Conservation (phyloP, 1,140 invertebrate genomes). For the Ostrea denselamellosa region DNA sequence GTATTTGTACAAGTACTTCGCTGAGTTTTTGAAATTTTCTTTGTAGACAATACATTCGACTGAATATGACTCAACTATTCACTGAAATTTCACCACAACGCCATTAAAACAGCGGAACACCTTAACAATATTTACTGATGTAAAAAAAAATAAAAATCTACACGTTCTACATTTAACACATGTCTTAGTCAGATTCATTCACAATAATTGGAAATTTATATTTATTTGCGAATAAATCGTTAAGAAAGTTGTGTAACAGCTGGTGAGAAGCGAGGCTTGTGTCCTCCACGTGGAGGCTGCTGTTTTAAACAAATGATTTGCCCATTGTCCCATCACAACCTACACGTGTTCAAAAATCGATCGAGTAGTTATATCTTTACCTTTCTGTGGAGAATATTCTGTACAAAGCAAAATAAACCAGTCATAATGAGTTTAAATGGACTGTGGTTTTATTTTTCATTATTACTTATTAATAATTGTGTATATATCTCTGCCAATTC, state of each 20-base stretch:
- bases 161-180: neutral
- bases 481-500: neutral
- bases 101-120: neutral
- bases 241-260: slow-evolving; percentile 4
- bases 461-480: neutral
- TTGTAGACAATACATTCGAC: slow-evolving; percentile 64
- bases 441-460: neutral
- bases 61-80: slow-evolving; percentile 67
- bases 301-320: neutral
- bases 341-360: neutral
- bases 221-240: neutral
- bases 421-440: neutral
- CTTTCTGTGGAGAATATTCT: neutral
- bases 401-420: neutral
- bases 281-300: neutral
- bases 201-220: neutral
- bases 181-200: neutral
- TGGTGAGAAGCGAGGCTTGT: neutral
- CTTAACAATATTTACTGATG: neutral
- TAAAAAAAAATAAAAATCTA: too few relatives aligned
- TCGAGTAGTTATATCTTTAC: neutral
- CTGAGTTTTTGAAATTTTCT: slow-evolving; percentile 33
- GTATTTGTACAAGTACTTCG: neutral
- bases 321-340: neutral
- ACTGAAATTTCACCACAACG: slow-evolving; percentile 50